Conservation (phyloP, 2,888 invertebrate genomes). For the Piscicola geometra region DNA sequence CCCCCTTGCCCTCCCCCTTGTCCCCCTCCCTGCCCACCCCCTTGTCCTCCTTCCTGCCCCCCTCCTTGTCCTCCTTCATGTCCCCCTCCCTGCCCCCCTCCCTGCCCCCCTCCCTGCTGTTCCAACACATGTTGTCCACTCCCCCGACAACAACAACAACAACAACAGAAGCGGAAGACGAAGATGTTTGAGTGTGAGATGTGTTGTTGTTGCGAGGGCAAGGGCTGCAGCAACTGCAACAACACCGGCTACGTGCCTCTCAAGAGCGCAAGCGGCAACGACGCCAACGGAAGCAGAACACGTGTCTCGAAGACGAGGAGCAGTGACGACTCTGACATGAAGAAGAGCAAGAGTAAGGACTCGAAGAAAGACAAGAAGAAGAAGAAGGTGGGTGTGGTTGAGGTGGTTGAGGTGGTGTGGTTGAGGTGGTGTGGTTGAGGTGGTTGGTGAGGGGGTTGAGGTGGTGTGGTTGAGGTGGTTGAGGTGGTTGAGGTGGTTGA, state of each 20-base stretch:
- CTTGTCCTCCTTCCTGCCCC: neutral
- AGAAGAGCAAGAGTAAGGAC: neutral
- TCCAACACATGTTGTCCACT: neutral
- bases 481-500: neutral
- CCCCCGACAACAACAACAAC: neutral
- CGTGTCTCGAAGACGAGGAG: neutral
- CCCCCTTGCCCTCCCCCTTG: neutral
- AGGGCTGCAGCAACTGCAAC: neutral
- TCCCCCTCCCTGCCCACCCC: neutral
- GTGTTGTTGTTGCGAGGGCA: neutral
- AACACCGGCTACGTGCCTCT: neutral
- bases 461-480: neutral
- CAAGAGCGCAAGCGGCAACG: neutral
- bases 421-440: no score
- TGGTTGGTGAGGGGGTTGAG: neutral
- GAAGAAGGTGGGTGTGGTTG: neutral
- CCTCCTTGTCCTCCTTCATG: neutral
- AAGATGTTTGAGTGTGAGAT: neutral
- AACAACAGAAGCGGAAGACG: no score
- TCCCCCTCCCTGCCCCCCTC: conserved; percentile 7
- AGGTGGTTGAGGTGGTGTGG: neutral
- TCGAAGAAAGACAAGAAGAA: neutral
- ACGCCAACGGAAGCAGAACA: neutral
- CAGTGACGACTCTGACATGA: neutral
- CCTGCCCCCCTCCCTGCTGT: neutral